phyloP scores from a whole-genome alignment of 2,888 invertebrate genomes.

The Smittia aterrima region DNA sequence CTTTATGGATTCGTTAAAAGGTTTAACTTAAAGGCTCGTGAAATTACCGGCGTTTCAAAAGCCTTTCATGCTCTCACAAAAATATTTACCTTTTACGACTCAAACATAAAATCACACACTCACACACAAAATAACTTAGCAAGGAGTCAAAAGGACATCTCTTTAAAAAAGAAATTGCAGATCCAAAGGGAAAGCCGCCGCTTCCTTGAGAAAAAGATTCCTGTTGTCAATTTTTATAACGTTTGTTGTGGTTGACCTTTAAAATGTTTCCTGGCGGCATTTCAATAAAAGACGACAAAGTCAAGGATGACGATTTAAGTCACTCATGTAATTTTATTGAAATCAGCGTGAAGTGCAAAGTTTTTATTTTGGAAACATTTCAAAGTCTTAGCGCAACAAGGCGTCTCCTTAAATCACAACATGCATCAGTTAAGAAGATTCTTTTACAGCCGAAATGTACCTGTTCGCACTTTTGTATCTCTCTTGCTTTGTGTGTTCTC shows the following conservation, averaged over 20 bases:
- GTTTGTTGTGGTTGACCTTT: no score
- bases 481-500: neutral
- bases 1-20: constrained; percentile 2
- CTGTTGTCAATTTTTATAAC: neutral
- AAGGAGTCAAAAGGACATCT: constrained; percentile 3
- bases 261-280: no score
- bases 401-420: neutral
- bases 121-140: neutral
- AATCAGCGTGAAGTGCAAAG: no score
- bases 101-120: neutral
- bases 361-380: no score
- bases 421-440: neutral
- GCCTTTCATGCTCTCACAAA: neutral
- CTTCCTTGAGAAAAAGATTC: neutral
- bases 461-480: constrained; percentile 35
- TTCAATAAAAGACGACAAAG: no score
- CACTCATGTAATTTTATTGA: no score
- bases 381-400: no score
- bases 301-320: no score
- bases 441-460: constrained; percentile 13
- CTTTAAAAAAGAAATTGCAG: neutral
- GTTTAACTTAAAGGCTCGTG: neutral
- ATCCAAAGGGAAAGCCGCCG: neutral
- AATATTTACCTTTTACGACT: constrained; percentile 36
- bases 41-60: constrained; percentile 5